Percentiles rank a stretch among this genome's conserved stretches.
These are phyloP conservation scores for Cylloceria caligata DNA, from an alignment of 2,888 invertebrate genomes.

Conservation along the genomic window DNA sequence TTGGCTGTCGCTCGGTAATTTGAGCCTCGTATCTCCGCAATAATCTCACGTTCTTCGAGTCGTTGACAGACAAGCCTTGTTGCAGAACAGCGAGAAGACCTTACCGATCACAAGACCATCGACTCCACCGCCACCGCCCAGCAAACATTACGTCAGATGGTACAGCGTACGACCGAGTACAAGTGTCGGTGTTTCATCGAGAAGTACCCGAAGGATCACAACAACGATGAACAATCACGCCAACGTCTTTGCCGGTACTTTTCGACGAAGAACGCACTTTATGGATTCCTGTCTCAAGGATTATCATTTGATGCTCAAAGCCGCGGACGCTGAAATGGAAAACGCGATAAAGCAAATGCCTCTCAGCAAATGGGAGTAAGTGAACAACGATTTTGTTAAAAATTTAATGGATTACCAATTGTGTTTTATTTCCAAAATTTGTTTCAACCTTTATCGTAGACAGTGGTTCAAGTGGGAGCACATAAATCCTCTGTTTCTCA, in stretches of 20 bases:
- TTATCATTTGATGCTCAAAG: conserved; percentile 88
- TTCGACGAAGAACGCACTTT: conserved; percentile 86
- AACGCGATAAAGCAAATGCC: conserved; percentile 93
- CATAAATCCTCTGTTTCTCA: conserved; percentile 87
- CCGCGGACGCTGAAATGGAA: conserved; percentile 92
- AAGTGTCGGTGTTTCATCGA: conserved; percentile 72
- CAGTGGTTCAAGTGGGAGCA: conserved; percentile 88
- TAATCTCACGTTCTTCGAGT: conserved; percentile 43
- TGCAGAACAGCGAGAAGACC: conserved; percentile 83
- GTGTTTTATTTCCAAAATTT: background rate
- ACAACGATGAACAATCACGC: conserved; percentile 77
- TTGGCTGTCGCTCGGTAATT: background rate
- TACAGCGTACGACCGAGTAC: conserved; percentile 75
- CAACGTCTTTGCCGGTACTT: conserved; percentile 78
- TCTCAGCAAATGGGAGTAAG: conserved; percentile 91
- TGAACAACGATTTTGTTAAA: conserved; percentile 55
- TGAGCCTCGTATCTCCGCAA: background rate
- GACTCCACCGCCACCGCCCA: conserved; percentile 70
- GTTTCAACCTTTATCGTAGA: conserved; percentile 84
- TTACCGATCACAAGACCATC: conserved; percentile 71
- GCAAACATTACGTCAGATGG: conserved; percentile 79
- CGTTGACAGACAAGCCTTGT: conserved; percentile 81
- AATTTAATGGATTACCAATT: background rate
- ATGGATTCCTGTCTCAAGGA: conserved; percentile 89
- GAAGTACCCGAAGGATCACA: conserved; percentile 75